These are phyloP conservation scores for Ataeniobius toweri DNA, from an alignment of 2,797 vertebrate species.

Conservation along the genomic window DNA sequence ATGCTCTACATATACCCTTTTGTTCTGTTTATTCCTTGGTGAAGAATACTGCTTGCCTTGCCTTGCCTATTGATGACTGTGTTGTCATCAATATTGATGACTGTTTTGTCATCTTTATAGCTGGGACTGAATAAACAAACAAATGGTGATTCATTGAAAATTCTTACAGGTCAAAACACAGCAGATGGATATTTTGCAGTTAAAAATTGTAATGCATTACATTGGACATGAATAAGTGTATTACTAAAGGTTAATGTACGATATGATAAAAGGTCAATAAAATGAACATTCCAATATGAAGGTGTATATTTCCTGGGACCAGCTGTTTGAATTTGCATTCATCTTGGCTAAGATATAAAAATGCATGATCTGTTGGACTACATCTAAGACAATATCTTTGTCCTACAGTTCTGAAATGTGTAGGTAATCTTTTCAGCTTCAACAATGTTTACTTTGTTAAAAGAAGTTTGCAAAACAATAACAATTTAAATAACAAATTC, in stretches of 20 bases:
- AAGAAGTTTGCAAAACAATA: background rate
- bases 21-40: no score
- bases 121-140: no score
- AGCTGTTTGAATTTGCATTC: slow-evolving; percentile 18
- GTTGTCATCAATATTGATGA: no score
- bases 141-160: background rate
- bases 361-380: slow-evolving; percentile 13
- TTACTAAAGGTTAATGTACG: background rate
- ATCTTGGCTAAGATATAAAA: slow-evolving; percentile 1
- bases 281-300: background rate
- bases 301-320: background rate
- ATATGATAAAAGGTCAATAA: background rate
- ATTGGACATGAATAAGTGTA: background rate
- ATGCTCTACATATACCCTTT: no score
- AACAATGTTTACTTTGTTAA: slow-evolving; percentile 23
- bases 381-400: slow-evolving; percentile 2
- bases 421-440: slow-evolving; percentile 31
- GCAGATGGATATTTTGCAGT: background rate
- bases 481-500: background rate
- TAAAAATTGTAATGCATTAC: background rate
- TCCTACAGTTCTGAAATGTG: slow-evolving; percentile 19
- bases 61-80: no score
- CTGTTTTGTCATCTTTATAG: no score
- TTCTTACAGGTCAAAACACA: background rate
- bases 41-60: no score